Percentiles rank a stretch among this genome's conserved stretches.
phyloP scores from a whole-genome alignment of 2,113 vertebrate genomes.

The zebrafish (Danio rerio) region DNA sequence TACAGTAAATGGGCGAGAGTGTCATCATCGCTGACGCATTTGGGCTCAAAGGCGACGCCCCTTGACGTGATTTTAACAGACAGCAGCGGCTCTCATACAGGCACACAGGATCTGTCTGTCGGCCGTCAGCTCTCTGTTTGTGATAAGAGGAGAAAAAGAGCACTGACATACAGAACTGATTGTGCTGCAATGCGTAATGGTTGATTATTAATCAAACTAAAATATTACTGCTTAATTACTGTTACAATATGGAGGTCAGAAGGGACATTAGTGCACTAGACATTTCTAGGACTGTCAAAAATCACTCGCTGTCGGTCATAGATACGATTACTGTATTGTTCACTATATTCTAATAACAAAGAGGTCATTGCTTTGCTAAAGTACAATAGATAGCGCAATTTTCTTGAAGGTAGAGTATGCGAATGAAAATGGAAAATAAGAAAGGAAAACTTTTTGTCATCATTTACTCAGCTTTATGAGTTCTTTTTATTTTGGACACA shows the following conservation, averaged over 20 bases:
- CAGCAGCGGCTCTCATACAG: constrained; percentile 2
- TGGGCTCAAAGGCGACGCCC: constrained; percentile 20
- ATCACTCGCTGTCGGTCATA: background rate
- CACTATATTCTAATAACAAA: too few relatives aligned
- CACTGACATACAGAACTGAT: background rate
- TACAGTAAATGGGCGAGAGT: constrained; percentile 3
- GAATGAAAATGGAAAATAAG: background rate
- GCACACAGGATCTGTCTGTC: constrained; percentile 14
- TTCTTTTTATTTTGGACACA: too few relatives aligned
- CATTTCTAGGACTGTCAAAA: background rate
- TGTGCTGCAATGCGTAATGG: background rate
- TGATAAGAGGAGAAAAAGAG: constrained; percentile 1
- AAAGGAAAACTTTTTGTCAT: too few relatives aligned
- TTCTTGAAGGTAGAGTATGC: background rate
- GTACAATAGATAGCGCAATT: background rate
- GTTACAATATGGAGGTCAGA: background rate
- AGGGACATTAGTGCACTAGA: background rate
- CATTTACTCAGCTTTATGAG: too few relatives aligned
- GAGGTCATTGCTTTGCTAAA: too few relatives aligned
- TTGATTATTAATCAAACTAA: background rate
- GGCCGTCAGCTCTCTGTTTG: background rate
- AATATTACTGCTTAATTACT: background rate
- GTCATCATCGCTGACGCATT: constrained; percentile 40
- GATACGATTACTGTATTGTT: too few relatives aligned
- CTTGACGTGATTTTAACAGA: constrained; percentile 48